Evolutionary conservation across 2,113 vertebrate genomes (phyloP).

Genomic region (Zingel zingel): DNA sequence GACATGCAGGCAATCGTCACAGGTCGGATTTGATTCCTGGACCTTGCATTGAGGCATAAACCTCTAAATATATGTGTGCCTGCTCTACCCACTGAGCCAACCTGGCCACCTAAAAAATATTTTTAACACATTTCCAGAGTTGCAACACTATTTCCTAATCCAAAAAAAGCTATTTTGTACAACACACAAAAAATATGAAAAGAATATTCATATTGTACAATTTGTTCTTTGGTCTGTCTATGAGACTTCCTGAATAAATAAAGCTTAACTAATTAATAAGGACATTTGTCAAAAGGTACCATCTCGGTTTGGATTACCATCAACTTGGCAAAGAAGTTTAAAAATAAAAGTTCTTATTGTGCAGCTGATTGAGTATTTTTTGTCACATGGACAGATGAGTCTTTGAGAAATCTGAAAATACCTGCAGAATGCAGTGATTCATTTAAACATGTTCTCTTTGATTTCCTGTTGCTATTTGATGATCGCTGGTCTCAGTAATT

Average conservation of each 20-base stretch:
- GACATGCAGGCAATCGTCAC: too few relatives aligned
- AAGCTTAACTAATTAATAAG: background rate
- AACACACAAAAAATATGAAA: background rate
- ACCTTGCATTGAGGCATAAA: too few relatives aligned
- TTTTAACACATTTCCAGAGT: background rate
- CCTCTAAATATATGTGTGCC: too few relatives aligned
- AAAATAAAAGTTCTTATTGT: background rate
- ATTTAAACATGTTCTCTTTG: background rate
- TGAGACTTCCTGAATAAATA: background rate
- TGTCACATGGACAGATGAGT: background rate
- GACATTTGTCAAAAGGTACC: background rate
- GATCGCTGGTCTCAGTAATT: conserved; percentile 13
- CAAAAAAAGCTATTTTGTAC: background rate
- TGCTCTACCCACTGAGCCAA: too few relatives aligned
- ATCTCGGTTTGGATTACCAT: background rate
- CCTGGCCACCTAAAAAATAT: background rate
- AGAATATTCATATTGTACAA: background rate
- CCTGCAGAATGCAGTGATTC: background rate
- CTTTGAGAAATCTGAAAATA: background rate
- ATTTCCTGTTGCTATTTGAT: conserved; percentile 48
- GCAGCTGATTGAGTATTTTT: background rate
- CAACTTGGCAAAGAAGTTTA: background rate
- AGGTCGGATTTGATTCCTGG: too few relatives aligned
- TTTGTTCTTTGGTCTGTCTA: background rate
- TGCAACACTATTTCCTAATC: background rate